These are phyloP conservation scores for Punctoribates punctum DNA, from an alignment of 2,888 invertebrate species.

Conservation along the genomic window DNA sequence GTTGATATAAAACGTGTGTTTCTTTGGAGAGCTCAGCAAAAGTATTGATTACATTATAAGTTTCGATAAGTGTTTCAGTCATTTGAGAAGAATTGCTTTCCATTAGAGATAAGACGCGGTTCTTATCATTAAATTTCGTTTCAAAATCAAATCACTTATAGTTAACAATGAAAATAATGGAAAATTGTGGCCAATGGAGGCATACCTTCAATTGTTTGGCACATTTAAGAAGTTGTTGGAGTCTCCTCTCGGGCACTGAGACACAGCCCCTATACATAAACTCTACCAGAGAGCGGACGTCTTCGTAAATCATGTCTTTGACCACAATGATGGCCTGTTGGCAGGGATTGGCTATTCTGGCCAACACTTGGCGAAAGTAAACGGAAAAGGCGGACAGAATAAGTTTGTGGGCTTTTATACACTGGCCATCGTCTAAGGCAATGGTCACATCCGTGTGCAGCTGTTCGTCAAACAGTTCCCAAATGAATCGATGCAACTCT, in stretches of 20 bases:
- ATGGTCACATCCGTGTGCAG: slow-evolving; percentile 18
- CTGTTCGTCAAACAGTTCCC: background rate
- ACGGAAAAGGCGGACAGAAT: slow-evolving; percentile 36
- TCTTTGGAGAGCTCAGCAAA: too few relatives aligned
- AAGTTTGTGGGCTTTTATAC: slow-evolving; percentile 41
- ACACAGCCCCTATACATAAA: slow-evolving; percentile 40
- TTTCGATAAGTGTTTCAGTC: too few relatives aligned
- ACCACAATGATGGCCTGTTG: slow-evolving; percentile 39
- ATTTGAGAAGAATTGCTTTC: too few relatives aligned
- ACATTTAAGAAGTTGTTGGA: slow-evolving; percentile 31
- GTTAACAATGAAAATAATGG: background rate
- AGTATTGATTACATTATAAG: too few relatives aligned
- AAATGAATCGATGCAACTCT: slow-evolving; percentile 17
- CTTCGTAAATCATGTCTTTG: slow-evolving; percentile 36
- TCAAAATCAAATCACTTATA: background rate
- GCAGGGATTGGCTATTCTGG: slow-evolving; percentile 27
- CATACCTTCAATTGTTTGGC: slow-evolving; percentile 36
- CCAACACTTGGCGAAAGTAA: slow-evolving; percentile 36
- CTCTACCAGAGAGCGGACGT: slow-evolving; percentile 36
- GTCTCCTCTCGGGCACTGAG: slow-evolving; percentile 7
- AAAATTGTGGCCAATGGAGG: background rate
- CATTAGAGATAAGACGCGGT: too few relatives aligned
- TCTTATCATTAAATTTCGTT: too few relatives aligned
- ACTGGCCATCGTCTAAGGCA: slow-evolving; percentile 3
- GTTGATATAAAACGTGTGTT: too few relatives aligned